phyloP scores from a whole-genome alignment of 2,888 invertebrate genomes.

The Cancer borealis region DNA sequence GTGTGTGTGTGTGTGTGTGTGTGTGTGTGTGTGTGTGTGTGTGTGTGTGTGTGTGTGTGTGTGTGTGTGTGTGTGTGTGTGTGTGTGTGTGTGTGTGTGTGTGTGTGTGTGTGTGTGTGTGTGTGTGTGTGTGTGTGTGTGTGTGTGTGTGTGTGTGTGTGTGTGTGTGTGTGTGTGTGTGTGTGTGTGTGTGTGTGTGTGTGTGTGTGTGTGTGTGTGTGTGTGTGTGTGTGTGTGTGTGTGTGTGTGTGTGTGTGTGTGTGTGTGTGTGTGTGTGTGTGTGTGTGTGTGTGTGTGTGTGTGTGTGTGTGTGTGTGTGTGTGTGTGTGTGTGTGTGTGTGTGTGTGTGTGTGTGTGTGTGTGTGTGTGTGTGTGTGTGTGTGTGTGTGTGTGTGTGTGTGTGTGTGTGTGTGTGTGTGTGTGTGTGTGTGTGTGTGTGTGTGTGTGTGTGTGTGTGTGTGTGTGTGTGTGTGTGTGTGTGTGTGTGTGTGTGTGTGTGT shows the following conservation, averaged over 20 bases:
- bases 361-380: slow-evolving; percentile 36
- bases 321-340: slow-evolving; percentile 47
- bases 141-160: slow-evolving; percentile 38
- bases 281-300: slow-evolving; percentile 35
- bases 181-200: slow-evolving; percentile 43
- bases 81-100: slow-evolving; percentile 32
- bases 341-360: slow-evolving; percentile 41
- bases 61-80: slow-evolving; percentile 49
- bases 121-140: slow-evolving; percentile 49
- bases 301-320: slow-evolving; percentile 33
- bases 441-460: slow-evolving; percentile 37
- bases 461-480: slow-evolving; percentile 43
- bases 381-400: slow-evolving; percentile 47
- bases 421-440: slow-evolving; percentile 42
- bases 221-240: slow-evolving; percentile 43
- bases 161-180: slow-evolving; percentile 39
- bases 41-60: slow-evolving; percentile 32
- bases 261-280: slow-evolving; percentile 49
- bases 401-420: slow-evolving; percentile 39
- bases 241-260: slow-evolving; percentile 30
- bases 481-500: slow-evolving; percentile 31
- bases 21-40: slow-evolving; percentile 42
- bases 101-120: slow-evolving; percentile 36
- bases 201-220: slow-evolving; percentile 43
- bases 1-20: slow-evolving; percentile 44